Evolutionary conservation across 1,140 invertebrate genomes (phyloP).

Genomic region (Melitaea cinxia): DNA sequence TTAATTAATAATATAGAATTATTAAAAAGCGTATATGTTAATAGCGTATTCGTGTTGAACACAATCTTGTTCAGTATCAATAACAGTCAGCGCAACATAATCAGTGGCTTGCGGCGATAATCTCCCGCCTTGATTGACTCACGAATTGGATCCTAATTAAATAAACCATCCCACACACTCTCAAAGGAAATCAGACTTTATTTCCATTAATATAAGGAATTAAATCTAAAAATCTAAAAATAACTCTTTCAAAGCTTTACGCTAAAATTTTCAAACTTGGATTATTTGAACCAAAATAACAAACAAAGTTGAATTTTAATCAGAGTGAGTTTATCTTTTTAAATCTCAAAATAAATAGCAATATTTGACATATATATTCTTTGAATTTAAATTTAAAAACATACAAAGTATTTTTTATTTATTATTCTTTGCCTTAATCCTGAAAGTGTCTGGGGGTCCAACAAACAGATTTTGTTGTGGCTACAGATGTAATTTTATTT

Average conservation of each 20-base stretch:
- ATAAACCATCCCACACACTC: slow-evolving; percentile 14
- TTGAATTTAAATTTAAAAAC: too few relatives aligned
- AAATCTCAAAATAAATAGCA: not conserved
- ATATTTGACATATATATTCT: not conserved
- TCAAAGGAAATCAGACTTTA: not conserved
- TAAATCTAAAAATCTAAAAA: not conserved
- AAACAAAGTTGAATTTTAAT: not conserved
- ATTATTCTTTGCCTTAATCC: too few relatives aligned
- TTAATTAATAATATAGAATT: too few relatives aligned
- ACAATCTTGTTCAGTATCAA: slow-evolving; percentile 3
- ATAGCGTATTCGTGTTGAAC: not conserved
- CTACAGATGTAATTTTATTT: too few relatives aligned
- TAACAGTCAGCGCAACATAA: slow-evolving; percentile 3
- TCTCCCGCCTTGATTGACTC: slow-evolving; percentile 22
- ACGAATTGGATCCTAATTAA: slow-evolving; percentile 27
- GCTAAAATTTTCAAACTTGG: not conserved
- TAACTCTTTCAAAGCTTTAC: not conserved
- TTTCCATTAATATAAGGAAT: not conserved
- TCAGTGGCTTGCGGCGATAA: slow-evolving; percentile 21
- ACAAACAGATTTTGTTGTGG: too few relatives aligned
- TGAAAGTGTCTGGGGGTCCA: too few relatives aligned
- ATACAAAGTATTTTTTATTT: too few relatives aligned
- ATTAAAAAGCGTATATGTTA: not conserved
- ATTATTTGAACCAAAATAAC: slow-evolving; percentile 2
- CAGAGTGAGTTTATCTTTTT: not conserved